phyloP scores from a whole-genome alignment of 2,113 vertebrate species.

The Poeciliopsis occidentalis region DNA sequence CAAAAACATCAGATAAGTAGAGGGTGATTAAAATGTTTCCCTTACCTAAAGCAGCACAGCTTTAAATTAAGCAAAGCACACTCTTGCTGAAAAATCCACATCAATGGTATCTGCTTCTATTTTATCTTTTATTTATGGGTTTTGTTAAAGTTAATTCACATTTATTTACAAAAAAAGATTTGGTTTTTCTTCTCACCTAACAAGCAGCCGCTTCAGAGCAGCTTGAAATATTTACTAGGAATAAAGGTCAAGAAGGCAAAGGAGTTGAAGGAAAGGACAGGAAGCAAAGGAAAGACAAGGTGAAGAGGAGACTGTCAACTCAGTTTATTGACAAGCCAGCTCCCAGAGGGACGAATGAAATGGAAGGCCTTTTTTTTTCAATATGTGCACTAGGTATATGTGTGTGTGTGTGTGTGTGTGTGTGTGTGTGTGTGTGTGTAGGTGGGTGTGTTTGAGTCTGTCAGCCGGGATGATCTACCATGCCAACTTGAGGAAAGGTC shows the following conservation, averaged over 20 bases:
- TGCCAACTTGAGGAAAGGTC: conserved; percentile 66
- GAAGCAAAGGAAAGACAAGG: conserved; percentile 34
- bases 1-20: neutral
- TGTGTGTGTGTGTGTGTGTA: too few relatives aligned
- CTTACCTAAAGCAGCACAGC: too few relatives aligned
- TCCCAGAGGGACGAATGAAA: conserved; percentile 53
- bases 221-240: neutral
- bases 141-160: too few relatives aligned
- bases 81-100: too few relatives aligned
- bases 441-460: conserved; percentile 6
- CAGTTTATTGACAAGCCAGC: conserved; percentile 62
- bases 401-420: conserved; percentile 22
- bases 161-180: too few relatives aligned
- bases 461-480: conserved; percentile 64
- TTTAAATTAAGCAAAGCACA: too few relatives aligned
- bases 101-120: neutral
- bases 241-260: conserved; percentile 19
- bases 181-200: too few relatives aligned
- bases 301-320: conserved; percentile 62
- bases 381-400: neutral
- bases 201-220: conserved; percentile 5
- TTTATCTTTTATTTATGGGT: neutral
- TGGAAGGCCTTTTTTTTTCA: conserved; percentile 24
- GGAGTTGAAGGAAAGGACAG: conserved; percentile 37
- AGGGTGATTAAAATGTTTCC: neutral